Evolutionary conservation across 2,888 invertebrate genomes (phyloP), one percentile per base, ranked within the genome.

Genomic region (Parnassius mnemosyne): DNA sequence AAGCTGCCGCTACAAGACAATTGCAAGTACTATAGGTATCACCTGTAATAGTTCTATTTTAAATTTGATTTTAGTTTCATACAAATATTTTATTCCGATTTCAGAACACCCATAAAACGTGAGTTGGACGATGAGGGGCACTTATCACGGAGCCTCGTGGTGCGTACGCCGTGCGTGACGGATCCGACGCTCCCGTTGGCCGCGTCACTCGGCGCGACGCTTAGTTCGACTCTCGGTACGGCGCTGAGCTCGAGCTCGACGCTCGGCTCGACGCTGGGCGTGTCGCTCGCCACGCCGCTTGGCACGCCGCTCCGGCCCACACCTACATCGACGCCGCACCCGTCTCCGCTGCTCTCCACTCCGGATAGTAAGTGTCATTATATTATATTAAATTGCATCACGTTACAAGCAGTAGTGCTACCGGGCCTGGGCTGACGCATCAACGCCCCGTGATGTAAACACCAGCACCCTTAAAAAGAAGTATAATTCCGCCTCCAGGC

Each of bases 81-180:
- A 34, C 2, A 20, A n/a, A 20, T 20, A 34, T 34, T 9, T 47
- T 13, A 53, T 10, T 42, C n/a, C 34, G 5, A 51, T 65, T 63
- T 0, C 73, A 88, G 90, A 65, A 89, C 89, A 53, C 89, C 90
- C 0, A 80, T 91, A 61, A 91, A 91, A 70, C 85, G 84, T 42
- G 91, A 91, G 78, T 65, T 58, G 63, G 68, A 64, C 56, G 65
- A 66, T 60, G 63, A 58, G 42, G 57, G 42, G 57, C 68, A 57
- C 57, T 67, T 55, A 65, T 69, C 71, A 61, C 71, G 72, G 55
- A 65, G 71, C 57, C 72, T 81, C 64, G 73, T 73, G 73, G 80
- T 82, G 75, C 71, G 77, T 65, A 72, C 85, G 75, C 90, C 89
- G 57, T 84, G 89, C 77, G 84, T 84, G 55, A 87, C 87, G 16